Conservation (phyloP, 2,113 vertebrate genomes). For the Galemys pyrenaicus region DNA sequence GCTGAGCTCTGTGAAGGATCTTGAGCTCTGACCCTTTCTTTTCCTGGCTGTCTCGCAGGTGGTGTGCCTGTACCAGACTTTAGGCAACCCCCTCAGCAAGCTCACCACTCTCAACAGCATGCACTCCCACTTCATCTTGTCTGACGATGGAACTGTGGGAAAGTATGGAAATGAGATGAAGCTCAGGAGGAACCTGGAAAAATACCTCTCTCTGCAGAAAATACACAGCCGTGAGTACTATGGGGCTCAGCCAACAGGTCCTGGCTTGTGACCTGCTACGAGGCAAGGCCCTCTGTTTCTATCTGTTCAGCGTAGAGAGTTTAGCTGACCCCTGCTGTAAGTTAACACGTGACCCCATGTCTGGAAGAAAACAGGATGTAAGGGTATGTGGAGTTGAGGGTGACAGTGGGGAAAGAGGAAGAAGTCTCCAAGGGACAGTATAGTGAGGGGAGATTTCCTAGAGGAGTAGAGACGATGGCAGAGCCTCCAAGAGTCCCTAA, state of each 20-base stretch:
- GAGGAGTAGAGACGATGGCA: not conserved
- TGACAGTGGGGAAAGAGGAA: not conserved
- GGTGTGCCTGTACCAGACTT: slow-evolving; percentile 92
- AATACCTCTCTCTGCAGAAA: slow-evolving; percentile 92
- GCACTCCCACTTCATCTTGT: slow-evolving; percentile 96
- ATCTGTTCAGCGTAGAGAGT: not conserved
- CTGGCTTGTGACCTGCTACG: not conserved
- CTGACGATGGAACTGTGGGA: slow-evolving; percentile 95
- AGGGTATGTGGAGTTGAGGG: not conserved
- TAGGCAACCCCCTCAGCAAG: slow-evolving; percentile 95
- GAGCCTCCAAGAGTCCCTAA: not conserved
- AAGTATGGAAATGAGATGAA: slow-evolving; percentile 94
- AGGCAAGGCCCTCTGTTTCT: not conserved
- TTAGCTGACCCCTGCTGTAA: not conserved
- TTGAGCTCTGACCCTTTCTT: not conserved
- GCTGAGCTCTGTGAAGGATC: not conserved
- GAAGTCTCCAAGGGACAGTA: not conserved
- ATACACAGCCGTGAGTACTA: slow-evolving; percentile 92
- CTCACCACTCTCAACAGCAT: slow-evolving; percentile 93
- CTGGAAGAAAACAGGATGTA: not conserved
- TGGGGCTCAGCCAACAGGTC: not conserved
- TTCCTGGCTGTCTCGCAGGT: slow-evolving; percentile 85
- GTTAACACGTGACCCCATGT: not conserved
- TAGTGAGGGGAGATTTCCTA: not conserved
- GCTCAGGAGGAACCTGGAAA: slow-evolving; percentile 93